These are phyloP conservation scores for Actias luna DNA, from an alignment of 2,888 invertebrate species.

Conservation along the genomic window DNA sequence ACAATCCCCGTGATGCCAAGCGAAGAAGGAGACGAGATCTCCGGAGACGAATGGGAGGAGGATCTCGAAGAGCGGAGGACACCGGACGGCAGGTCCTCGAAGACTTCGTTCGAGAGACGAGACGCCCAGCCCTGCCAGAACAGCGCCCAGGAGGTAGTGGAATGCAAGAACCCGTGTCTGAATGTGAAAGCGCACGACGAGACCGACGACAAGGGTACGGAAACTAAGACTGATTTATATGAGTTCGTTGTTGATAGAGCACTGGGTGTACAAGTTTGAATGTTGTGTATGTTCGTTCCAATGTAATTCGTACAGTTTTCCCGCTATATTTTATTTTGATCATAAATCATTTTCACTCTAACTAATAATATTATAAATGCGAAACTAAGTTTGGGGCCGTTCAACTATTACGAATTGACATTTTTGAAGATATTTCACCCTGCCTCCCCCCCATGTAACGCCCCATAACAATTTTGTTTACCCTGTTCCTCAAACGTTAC, in stretches of 20 bases:
- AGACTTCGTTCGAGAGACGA: constrained; percentile 69
- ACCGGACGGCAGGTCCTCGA: constrained; percentile 73
- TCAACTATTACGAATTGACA: too few relatives aligned
- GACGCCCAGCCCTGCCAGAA: constrained; percentile 30
- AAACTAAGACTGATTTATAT: constrained; percentile 82
- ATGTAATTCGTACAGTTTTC: constrained; percentile 8
- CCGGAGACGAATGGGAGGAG: constrained; percentile 76
- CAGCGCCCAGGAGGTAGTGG: constrained; percentile 44
- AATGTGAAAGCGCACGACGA: constrained; percentile 30
- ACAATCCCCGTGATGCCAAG: constrained; percentile 89
- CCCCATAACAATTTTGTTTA: too few relatives aligned
- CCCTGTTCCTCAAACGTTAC: too few relatives aligned
- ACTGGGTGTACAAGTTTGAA: constrained; percentile 91
- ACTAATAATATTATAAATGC: too few relatives aligned
- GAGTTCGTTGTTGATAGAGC: constrained; percentile 92
- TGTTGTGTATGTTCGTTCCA: constrained; percentile 27
- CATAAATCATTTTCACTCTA: too few relatives aligned
- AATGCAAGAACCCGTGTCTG: constrained; percentile 66
- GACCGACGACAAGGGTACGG: constrained; percentile 41
- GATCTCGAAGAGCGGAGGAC: constrained; percentile 69
- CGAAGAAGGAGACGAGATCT: constrained; percentile 78
- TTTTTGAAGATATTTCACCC: too few relatives aligned
- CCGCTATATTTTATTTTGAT: neutral
- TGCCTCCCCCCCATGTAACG: too few relatives aligned
- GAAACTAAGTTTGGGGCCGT: too few relatives aligned